phyloP scores from a whole-genome alignment of 2,888 invertebrate species.

The Elgonia sp. region DNA sequence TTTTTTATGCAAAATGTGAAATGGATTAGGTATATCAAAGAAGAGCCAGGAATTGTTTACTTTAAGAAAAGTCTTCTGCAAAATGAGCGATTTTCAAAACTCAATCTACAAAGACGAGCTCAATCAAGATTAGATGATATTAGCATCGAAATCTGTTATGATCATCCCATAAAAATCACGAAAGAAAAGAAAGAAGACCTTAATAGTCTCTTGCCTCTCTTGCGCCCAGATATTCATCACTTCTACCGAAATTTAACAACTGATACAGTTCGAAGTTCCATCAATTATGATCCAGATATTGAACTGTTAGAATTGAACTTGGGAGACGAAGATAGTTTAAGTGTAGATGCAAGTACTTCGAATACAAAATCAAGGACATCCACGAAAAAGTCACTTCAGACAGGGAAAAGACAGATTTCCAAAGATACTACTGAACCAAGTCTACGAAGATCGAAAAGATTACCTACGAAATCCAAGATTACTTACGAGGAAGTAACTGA shows the following conservation, averaged over 20 bases:
- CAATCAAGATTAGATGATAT: background rate
- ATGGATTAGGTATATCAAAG: slow-evolving; percentile 10
- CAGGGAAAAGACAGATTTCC: too few relatives aligned
- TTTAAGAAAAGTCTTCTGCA: background rate
- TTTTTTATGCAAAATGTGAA: slow-evolving; percentile 2
- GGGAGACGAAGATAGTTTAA: too few relatives aligned
- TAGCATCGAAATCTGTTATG: slow-evolving; percentile 30
- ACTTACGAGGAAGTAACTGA: too few relatives aligned
- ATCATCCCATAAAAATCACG: slow-evolving; percentile 8
- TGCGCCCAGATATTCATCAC: slow-evolving; percentile 35
- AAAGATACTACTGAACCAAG: too few relatives aligned
- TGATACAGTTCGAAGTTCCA: too few relatives aligned
- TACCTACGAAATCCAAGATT: too few relatives aligned
- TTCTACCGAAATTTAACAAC: slow-evolving; percentile 11
- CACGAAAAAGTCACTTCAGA: too few relatives aligned
- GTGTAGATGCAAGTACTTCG: too few relatives aligned
- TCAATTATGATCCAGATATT: too few relatives aligned
- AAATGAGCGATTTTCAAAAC: slow-evolving; percentile 20
- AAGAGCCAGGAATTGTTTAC: slow-evolving; percentile 6
- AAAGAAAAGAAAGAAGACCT: slow-evolving; percentile 41
- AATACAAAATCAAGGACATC: too few relatives aligned
- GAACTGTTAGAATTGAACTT: too few relatives aligned
- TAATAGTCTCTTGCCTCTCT: slow-evolving; percentile 27
- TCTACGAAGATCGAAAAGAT: too few relatives aligned
- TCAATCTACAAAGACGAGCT: slow-evolving; percentile 3